These are phyloP conservation scores for Cardiocondyla obscurior DNA, from an alignment of 1,140 invertebrate species.

Conservation along the genomic window DNA sequence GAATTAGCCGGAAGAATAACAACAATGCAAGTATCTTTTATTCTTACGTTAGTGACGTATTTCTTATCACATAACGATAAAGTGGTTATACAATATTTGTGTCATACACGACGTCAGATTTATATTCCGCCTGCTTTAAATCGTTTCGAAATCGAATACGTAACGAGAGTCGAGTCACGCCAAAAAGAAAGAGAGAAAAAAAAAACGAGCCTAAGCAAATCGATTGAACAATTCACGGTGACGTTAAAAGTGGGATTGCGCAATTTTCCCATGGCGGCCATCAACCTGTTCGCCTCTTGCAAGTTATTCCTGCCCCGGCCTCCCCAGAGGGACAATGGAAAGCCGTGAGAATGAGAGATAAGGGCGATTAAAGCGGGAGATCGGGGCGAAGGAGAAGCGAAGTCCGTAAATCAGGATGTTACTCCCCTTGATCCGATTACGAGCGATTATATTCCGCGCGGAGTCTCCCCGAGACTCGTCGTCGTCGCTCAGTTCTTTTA, in stretches of 20 bases:
- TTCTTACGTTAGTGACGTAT: not conserved
- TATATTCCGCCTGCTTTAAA: not conserved
- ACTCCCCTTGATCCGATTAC: conserved; percentile 65
- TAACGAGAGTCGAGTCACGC: not conserved
- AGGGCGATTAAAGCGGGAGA: conserved; percentile 42
- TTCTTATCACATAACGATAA: not conserved
- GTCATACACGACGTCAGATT: not conserved
- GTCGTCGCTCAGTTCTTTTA: conserved; percentile 12
- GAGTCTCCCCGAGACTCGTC: conserved; percentile 9
- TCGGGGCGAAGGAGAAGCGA: conserved; percentile 11
- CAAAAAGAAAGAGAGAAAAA: too few relatives aligned
- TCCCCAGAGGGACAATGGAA: conserved; percentile 14
- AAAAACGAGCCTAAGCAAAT: conserved; percentile 11
- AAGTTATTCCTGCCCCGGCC: conserved; percentile 22
- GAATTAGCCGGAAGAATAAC: not conserved
- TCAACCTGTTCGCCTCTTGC: conserved; percentile 23
- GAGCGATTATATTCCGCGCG: conserved; percentile 51
- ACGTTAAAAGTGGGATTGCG: not conserved
- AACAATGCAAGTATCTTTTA: not conserved
- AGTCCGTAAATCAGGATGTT: conserved; percentile 66
- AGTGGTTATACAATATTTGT: not conserved
- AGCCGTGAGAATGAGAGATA: conserved; percentile 47
- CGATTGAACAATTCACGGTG: conserved; percentile 2
- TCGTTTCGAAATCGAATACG: not conserved
- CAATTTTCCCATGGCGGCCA: conserved; percentile 41